Evolutionary conservation across 1,140 invertebrate genomes (phyloP), one percentile per base, ranked within the genome.

Genomic region (Araneus ventricosus): DNA sequence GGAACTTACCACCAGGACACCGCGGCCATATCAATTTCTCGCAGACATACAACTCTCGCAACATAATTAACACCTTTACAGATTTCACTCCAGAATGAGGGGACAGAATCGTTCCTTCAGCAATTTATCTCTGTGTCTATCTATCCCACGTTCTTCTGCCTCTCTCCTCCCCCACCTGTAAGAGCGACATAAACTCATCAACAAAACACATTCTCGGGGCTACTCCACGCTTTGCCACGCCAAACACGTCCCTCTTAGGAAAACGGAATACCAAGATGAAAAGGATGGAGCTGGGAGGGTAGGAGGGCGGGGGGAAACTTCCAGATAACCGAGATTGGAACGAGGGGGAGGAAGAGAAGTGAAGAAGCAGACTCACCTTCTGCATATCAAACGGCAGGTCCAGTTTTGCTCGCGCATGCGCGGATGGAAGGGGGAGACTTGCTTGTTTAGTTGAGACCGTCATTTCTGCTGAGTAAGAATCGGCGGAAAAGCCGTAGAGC

Each of bases 311-410:
- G 39, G 59, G 24, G 27, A 84, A 63, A 57, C 27, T 63, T 91
- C 30, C 89, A 91, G 89, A 91, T 91, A 91, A 82, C 89, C 27
- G 89, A 91, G 89, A 91, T 91, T 91, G 89, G 75, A 91, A 82
- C 17, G 24, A 30, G 37, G 34, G 59, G 20, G 59, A 52, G 14
- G 30, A 80, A 84, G 82, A 84, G 70, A 39, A 79, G 88, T 39
- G 61, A 88, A 59, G 34, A 88, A 88, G 52, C 30, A 70, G 88
- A 22, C 88, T 80, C 88, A 80, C 88, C 88, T 45, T 90, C 86
- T 80, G 88, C 39, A 90, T 90, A 90, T 80, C 70, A 90, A 90
- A 80, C 39, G 88, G 57, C 41, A 41, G 30, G 86, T 67, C 61
- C 37, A 80, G 41, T 84, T 84, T 45, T 84, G 24, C 39, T 30